phyloP scores from a whole-genome alignment of 2,797 vertebrate species.

The Alca torda region DNA sequence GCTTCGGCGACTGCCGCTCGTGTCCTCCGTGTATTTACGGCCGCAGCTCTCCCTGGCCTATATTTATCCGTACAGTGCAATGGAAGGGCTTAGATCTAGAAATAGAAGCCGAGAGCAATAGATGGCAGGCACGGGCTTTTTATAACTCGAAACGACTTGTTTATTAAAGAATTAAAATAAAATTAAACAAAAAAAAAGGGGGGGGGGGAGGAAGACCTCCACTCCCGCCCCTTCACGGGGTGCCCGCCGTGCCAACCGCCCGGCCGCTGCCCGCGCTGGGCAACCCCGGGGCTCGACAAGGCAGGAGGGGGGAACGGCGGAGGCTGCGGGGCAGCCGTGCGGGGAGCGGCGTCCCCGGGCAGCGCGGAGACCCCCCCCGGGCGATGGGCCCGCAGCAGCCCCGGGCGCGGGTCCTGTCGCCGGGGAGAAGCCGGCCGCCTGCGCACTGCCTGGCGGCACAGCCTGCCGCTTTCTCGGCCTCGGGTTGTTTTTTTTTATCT shows the following conservation, averaged over 20 bases:
- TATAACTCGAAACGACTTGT: not conserved
- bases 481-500: too few relatives aligned
- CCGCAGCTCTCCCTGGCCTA: not conserved
- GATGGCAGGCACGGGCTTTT: constrained; percentile 26
- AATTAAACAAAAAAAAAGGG: not conserved
- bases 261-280: too few relatives aligned
- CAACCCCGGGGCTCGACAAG: not conserved
- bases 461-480: not conserved
- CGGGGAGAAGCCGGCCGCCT: not conserved
- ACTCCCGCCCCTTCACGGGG: not conserved
- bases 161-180: not conserved
- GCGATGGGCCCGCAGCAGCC: rapidly evolving
- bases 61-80: constrained; percentile 5
- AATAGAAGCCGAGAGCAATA: constrained; percentile 41
- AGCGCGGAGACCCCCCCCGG: too few relatives aligned
- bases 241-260: not conserved
- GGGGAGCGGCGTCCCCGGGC: not conserved
- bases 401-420: not conserved
- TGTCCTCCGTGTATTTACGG: not conserved
- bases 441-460: not conserved
- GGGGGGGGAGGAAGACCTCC: too few relatives aligned
- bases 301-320: not conserved
- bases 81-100: not conserved
- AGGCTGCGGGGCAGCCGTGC: not conserved
- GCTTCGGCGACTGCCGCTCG: not conserved